A percentile compares a stretch with the other conserved stretches of the same genome.
phyloP scores from a whole-genome alignment of 2,113 vertebrate species.

The Phodopus roborovskii region DNA sequence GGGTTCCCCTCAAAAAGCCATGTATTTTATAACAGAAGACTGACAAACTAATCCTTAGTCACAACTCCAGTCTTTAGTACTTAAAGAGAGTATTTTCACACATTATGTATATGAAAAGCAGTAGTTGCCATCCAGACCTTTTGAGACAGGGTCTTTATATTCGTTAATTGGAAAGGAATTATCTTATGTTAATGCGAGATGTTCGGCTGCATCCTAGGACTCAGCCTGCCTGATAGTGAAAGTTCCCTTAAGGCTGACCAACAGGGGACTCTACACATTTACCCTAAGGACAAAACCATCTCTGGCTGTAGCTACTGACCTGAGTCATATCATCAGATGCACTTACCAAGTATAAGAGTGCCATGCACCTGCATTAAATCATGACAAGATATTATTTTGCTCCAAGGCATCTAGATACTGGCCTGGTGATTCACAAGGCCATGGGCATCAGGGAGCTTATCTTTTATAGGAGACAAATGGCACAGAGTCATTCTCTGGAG shows the following conservation, averaged over 20 bases:
- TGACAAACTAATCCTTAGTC: not conserved
- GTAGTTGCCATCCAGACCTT: not conserved
- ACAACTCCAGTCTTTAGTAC: not conserved
- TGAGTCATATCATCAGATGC: conserved; percentile 45
- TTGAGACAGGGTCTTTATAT: not conserved
- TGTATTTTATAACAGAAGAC: not conserved
- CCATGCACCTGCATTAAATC: not conserved
- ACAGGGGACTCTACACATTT: not conserved
- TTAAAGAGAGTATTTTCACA: not conserved
- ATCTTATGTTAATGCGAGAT: not conserved
- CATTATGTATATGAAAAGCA: not conserved
- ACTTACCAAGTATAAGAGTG: not conserved
- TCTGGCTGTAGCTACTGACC: not conserved
- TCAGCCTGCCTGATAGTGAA: not conserved
- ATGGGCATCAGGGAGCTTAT: not conserved
- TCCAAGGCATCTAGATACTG: not conserved
- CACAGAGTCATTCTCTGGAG: not conserved
- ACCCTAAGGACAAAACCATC: not conserved
- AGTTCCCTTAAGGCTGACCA: not conserved
- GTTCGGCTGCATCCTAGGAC: not conserved
- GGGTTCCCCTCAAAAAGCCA: not conserved
- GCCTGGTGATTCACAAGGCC: not conserved
- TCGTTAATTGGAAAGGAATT: not conserved
- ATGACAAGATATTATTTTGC: not conserved
- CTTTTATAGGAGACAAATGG: not conserved